Conservation (phyloP, 2,888 invertebrate species). For the Galerucella calmariensis region DNA sequence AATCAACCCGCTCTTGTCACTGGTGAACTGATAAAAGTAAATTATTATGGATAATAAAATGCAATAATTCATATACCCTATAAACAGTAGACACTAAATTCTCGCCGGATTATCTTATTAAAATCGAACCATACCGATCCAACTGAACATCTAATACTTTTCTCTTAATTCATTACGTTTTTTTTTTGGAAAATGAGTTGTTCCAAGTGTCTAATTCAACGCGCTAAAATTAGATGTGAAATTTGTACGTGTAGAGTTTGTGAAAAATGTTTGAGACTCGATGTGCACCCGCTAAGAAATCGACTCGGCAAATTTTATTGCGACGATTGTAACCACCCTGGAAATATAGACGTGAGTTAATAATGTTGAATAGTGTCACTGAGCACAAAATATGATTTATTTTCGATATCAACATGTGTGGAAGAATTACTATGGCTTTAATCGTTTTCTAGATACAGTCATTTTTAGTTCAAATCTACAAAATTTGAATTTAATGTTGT, state of each 20-base stretch:
- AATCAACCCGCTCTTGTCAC: not conserved
- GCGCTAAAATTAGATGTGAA: slow-evolving; percentile 11
- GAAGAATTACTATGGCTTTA: no score
- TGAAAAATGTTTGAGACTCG: slow-evolving; percentile 6
- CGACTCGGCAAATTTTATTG: slow-evolving; percentile 11
- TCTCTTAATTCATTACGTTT: not conserved
- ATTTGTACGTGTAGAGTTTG: slow-evolving; percentile 13
- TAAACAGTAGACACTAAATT: not conserved
- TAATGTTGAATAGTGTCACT: not conserved
- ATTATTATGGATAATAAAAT: not conserved
- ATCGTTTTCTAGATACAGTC: no score
- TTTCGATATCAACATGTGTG: not conserved
- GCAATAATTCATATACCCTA: not conserved
- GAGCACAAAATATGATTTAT: not conserved
- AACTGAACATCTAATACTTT: not conserved
- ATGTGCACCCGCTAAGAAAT: not conserved
- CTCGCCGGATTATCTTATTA: not conserved
- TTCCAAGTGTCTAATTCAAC: slow-evolving; percentile 11
- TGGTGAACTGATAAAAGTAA: not conserved
- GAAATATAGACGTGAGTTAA: not conserved
- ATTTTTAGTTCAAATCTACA: no score
- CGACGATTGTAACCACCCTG: slow-evolving; percentile 8
- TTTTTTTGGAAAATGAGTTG: slow-evolving; percentile 8
- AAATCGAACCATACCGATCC: not conserved
- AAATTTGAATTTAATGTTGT: no score